Percentiles rank a stretch among this genome's conserved stretches.
Evolutionary conservation across 2,888 invertebrate genomes (phyloP).

Genomic region (Amorpha juglandis): DNA sequence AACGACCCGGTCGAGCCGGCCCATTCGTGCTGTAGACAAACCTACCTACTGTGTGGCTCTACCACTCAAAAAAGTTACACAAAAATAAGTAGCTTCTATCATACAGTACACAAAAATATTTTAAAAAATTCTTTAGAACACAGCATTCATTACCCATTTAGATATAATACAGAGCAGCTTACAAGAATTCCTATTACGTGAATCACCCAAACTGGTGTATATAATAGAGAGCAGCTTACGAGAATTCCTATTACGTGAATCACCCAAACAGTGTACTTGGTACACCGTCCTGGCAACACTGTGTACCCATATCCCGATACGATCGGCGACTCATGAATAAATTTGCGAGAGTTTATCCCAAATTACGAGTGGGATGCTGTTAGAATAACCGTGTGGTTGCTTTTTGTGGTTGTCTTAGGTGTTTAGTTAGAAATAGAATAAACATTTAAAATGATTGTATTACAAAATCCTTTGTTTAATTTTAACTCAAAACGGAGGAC

Average conservation of each 20-base stretch:
- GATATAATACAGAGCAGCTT: not conserved
- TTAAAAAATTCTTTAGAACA: too few relatives aligned
- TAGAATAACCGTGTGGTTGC: not conserved
- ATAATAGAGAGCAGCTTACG: not conserved
- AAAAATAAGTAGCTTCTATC: too few relatives aligned
- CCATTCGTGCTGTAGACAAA: too few relatives aligned
- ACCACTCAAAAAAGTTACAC: too few relatives aligned
- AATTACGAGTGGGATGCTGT: not conserved
- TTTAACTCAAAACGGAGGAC: too few relatives aligned
- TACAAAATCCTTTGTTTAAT: not conserved
- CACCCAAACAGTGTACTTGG: not conserved
- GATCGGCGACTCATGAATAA: constrained; percentile 48
- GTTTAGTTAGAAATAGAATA: not conserved
- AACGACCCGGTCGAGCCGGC: too few relatives aligned
- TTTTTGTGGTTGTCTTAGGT: not conserved
- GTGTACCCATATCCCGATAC: constrained; percentile 34
- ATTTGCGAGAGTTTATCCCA: constrained; percentile 42
- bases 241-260: constrained; percentile 8
- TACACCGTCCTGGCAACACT: not conserved
- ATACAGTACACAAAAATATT: too few relatives aligned
- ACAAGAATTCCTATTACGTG: constrained; percentile 4
- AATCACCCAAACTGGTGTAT: not conserved
- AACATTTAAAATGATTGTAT: not conserved
- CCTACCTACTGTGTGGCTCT: too few relatives aligned
- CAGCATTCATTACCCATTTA: not conserved